A percentile compares a stretch with the other conserved stretches of the same genome.
These are phyloP conservation scores for Pseudorasbora parva DNA, from an alignment of 2,113 vertebrate species.

Conservation along the genomic window DNA sequence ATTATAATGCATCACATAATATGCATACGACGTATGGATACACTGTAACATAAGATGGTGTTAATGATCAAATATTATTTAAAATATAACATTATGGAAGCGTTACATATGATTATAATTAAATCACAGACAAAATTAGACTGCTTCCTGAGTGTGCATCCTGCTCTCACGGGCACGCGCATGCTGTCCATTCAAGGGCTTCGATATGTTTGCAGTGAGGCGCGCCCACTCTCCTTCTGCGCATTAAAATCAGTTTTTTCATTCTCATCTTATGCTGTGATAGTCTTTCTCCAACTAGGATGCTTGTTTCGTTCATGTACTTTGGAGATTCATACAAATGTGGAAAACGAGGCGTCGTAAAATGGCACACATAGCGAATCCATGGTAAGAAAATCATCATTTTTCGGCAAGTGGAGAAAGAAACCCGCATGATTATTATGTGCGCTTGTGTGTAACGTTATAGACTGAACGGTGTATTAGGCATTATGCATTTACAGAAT, in stretches of 20 bases:
- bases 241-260: conserved; percentile 38
- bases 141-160: background rate
- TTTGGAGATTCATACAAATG: background rate
- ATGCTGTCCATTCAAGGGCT: conserved; percentile 12
- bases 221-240: conserved; percentile 33
- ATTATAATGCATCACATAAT: background rate
- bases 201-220: conserved; percentile 34
- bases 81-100: background rate
- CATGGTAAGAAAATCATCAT: conserved; percentile 27
- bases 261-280: background rate
- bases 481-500: background rate
- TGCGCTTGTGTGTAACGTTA: background rate
- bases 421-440: background rate
- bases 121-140: background rate
- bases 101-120: background rate
- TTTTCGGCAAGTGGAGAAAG: background rate
- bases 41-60: background rate
- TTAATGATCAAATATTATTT: background rate
- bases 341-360: background rate
- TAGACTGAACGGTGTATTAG: background rate
- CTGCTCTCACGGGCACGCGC: conserved; percentile 44
- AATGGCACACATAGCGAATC: conserved; percentile 1
- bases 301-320: background rate
- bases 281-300: background rate
- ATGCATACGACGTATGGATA: too few relatives aligned